Percentiles rank a stretch among this genome's conserved stretches.
phyloP scores from a whole-genome alignment of 2,113 vertebrate genomes.

The Aegotheles bennettii region DNA sequence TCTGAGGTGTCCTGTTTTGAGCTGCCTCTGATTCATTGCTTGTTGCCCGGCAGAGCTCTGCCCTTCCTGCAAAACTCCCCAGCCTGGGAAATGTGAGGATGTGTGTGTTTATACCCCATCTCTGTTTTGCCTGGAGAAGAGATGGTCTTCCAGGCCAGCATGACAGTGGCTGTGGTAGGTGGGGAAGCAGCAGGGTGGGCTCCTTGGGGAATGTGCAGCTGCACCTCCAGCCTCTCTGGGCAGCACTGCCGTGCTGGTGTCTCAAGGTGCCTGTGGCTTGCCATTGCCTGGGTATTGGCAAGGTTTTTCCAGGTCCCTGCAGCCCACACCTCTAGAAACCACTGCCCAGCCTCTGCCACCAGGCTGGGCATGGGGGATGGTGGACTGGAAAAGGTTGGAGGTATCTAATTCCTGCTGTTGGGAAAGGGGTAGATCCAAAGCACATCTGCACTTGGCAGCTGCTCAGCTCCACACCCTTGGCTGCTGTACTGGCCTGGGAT shows the following conservation, averaged over 20 bases:
- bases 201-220: neutral
- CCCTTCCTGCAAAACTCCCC: neutral
- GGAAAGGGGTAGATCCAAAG: neutral
- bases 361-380: neutral
- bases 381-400: neutral
- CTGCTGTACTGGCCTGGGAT: fast-evolving
- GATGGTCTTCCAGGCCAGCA: neutral
- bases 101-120: neutral
- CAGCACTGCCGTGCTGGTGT: neutral
- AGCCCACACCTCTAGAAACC: fast-evolving
- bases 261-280: neutral
- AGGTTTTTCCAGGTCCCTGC: fast-evolving
- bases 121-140: neutral
- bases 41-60: neutral
- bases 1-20: slow-evolving; percentile 13
- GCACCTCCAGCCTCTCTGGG: neutral
- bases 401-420: neutral
- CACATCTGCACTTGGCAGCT: neutral
- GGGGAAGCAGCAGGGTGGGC: neutral
- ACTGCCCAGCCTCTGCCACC: neutral
- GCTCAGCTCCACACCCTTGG: neutral
- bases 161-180: neutral
- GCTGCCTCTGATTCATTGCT: slow-evolving; percentile 4
- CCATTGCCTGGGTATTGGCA: neutral
- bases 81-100: neutral